Conservation (phyloP, 2,113 vertebrate species). For the Callopanchax toddi region DNA sequence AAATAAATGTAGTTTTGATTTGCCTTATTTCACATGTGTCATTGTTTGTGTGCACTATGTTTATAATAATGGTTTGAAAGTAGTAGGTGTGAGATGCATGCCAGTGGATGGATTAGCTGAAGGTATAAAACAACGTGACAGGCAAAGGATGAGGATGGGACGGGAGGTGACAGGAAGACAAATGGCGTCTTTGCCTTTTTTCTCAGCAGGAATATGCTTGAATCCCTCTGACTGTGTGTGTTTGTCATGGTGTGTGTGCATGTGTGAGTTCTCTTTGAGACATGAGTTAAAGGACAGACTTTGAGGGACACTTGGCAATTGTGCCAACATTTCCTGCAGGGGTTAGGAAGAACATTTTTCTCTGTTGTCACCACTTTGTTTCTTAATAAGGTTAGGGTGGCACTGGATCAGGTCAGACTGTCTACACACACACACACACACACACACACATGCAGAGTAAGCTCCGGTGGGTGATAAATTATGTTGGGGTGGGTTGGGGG, state of each 20-base stretch:
- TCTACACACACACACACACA: slow-evolving; percentile 22
- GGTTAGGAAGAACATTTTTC: slow-evolving; percentile 43
- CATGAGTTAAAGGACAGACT: slow-evolving; percentile 24
- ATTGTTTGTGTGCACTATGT: slow-evolving; percentile 8
- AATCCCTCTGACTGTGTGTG: slow-evolving; percentile 12
- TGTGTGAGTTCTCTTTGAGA: slow-evolving; percentile 15
- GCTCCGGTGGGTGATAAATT: slow-evolving; percentile 73
- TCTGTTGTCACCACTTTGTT: slow-evolving; percentile 61
- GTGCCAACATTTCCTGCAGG: slow-evolving; percentile 47
- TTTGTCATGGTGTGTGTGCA: slow-evolving; percentile 11
- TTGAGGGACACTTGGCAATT: slow-evolving; percentile 15
- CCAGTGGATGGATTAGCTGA: slow-evolving; percentile 27
- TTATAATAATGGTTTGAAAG: neutral
- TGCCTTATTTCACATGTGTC: slow-evolving; percentile 11
- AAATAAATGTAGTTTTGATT: slow-evolving; percentile 32
- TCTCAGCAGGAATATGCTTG: slow-evolving; percentile 25
- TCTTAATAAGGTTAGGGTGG: slow-evolving; percentile 67
- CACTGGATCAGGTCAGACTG: slow-evolving; percentile 55
- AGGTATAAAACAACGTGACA: slow-evolving; percentile 26
- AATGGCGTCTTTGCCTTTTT: slow-evolving; percentile 30
- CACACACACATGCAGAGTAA: slow-evolving; percentile 6
- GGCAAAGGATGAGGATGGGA: slow-evolving; percentile 6
- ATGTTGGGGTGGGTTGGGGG: slow-evolving; percentile 58
- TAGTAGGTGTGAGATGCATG: slow-evolving; percentile 13
- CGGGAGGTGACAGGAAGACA: slow-evolving; percentile 29